Evolutionary conservation across 2,113 vertebrate species (phyloP).

Genomic region (Hucho hucho): DNA sequence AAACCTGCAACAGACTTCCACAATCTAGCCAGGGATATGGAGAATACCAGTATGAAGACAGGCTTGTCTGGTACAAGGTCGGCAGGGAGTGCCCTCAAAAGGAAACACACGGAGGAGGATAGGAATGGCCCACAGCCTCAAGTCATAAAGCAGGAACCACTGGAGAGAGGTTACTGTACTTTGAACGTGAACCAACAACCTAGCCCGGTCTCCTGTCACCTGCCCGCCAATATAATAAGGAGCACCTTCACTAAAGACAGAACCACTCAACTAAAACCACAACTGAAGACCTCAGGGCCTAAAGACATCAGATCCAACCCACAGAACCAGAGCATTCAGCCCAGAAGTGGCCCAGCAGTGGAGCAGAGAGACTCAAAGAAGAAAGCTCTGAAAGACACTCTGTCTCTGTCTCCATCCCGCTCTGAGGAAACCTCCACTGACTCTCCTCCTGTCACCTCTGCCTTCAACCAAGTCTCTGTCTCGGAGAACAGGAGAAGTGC

Average conservation of each 20-base stretch:
- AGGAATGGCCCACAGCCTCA: neutral
- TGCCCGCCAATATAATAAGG: neutral
- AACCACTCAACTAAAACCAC: slow-evolving; percentile 32
- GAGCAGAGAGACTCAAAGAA: slow-evolving; percentile 17
- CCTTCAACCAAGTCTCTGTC: slow-evolving; percentile 61
- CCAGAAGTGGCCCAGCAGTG: neutral
- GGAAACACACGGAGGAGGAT: slow-evolving; percentile 54
- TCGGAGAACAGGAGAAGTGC: slow-evolving; percentile 76
- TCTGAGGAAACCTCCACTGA: slow-evolving; percentile 22
- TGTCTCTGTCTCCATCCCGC: slow-evolving; percentile 40
- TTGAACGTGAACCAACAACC: neutral
- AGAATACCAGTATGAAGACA: slow-evolving; percentile 56
- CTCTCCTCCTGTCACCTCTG: slow-evolving; percentile 49
- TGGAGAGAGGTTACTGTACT: slow-evolving; percentile 11
- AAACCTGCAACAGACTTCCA: slow-evolving; percentile 83
- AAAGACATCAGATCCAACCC: neutral
- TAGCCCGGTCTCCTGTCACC: neutral
- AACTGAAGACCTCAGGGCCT: slow-evolving; percentile 11
- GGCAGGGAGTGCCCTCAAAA: slow-evolving; percentile 45
- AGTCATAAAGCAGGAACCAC: neutral
- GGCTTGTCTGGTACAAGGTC: neutral
- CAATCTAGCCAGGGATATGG: slow-evolving; percentile 79
- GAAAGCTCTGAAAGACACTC: neutral
- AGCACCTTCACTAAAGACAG: neutral
- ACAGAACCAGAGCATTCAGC: slow-evolving; percentile 13